Conservation (phyloP, 2,888 invertebrate genomes). For the Caenorhabditis macrosperma region DNA sequence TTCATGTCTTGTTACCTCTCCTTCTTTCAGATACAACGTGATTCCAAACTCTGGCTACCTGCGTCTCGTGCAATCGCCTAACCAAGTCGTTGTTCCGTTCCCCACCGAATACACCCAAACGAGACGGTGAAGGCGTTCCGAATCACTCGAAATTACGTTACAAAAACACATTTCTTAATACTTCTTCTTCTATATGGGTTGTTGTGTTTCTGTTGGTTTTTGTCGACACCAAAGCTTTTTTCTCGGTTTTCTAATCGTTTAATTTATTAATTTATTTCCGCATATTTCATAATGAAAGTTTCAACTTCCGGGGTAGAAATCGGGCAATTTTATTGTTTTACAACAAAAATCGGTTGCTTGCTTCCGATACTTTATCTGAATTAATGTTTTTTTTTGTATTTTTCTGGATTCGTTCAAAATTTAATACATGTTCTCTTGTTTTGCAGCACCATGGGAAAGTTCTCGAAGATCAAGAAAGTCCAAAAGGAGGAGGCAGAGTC, state of each 20-base stretch:
- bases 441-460: conserved; percentile 62
- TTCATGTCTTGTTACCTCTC: not conserved
- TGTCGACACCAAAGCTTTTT: conserved; percentile 2
- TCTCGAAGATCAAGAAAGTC: conserved; percentile 61
- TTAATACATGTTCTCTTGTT: not conserved
- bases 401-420: not conserved
- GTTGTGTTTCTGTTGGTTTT: not conserved
- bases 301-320: too few relatives aligned
- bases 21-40: conserved; percentile 85
- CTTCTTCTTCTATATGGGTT: conserved; percentile 23
- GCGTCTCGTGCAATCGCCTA: conserved; percentile 88
- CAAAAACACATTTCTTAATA: not conserved
- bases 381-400: not conserved
- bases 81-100: conserved; percentile 91
- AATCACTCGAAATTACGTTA: not conserved
- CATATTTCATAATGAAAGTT: not conserved
- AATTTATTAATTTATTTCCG: not conserved
- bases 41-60: conserved; percentile 97
- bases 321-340: not conserved
- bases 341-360: not conserved
- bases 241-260: conserved; percentile 6
- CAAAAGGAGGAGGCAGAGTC: conserved; percentile 52
- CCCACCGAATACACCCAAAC: conserved; percentile 88
- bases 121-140: not conserved
- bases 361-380: too few relatives aligned